phyloP scores from a whole-genome alignment of 1,140 invertebrate genomes.

The Chrysoperla carnea region DNA sequence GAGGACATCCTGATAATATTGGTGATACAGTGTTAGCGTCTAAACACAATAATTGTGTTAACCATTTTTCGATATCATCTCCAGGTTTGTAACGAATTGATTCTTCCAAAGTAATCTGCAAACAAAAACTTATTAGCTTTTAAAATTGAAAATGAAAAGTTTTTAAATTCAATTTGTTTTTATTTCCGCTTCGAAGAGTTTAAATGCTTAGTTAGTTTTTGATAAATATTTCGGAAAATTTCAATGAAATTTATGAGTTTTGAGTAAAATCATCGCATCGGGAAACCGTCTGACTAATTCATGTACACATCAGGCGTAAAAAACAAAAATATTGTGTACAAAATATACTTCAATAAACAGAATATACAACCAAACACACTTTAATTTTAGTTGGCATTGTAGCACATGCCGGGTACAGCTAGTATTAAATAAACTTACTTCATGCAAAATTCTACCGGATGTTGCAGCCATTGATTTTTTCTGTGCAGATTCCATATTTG shows the following conservation, averaged over 20 bases:
- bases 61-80: constrained; percentile 84
- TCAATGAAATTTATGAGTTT: too few relatives aligned
- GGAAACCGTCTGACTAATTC: too few relatives aligned
- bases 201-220: too few relatives aligned
- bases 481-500: constrained; percentile 23
- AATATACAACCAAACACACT: too few relatives aligned
- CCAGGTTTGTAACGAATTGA: constrained; percentile 85
- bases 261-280: too few relatives aligned
- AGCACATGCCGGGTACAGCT: too few relatives aligned
- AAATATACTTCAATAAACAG: too few relatives aligned
- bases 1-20: constrained; percentile 61
- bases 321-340: too few relatives aligned
- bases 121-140: constrained; percentile 7
- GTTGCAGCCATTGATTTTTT: constrained; percentile 23
- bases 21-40: constrained; percentile 53
- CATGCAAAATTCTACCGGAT: constrained; percentile 29
- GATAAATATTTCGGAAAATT: too few relatives aligned
- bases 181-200: too few relatives aligned
- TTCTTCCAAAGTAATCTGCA: constrained; percentile 65
- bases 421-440: constrained; percentile 26
- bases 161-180: background rate
- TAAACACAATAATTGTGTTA: constrained; percentile 81
- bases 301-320: too few relatives aligned
- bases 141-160: background rate
- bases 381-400: too few relatives aligned